These are phyloP conservation scores for Caenorhabditis inopinata DNA, from an alignment of 1,140 invertebrate genomes.

Conservation along the genomic window DNA sequence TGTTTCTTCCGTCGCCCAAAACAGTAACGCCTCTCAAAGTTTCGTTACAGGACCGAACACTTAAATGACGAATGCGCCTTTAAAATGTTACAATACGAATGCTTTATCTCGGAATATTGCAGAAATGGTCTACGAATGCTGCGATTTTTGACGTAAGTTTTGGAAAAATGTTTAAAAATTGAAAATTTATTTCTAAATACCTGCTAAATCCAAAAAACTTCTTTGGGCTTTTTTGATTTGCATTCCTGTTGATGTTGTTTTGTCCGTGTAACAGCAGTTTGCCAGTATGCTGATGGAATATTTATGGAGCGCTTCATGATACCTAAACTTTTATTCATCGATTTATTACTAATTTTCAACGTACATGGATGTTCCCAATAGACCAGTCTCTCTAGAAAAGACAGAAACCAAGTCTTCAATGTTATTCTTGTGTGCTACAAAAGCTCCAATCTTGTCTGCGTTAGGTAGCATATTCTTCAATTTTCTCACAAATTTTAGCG, in stretches of 20 bases:
- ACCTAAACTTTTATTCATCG: not conserved
- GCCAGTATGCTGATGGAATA: not conserved
- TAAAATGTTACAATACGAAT: no score
- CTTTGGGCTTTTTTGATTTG: not conserved
- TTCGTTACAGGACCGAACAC: no score
- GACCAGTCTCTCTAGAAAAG: not conserved
- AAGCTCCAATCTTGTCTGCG: not conserved
- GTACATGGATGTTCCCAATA: not conserved
- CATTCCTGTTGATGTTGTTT: not conserved
- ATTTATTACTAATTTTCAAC: not conserved
- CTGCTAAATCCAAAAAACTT: not conserved
- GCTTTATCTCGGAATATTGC: no score
- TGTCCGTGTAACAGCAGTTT: not conserved
- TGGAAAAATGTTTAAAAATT: no score
- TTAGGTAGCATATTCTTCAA: not conserved
- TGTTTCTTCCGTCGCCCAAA: no score
- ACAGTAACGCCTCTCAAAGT: no score
- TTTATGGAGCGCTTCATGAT: not conserved
- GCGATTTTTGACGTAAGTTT: no score
- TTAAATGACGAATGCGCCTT: no score
- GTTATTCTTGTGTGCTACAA: not conserved
- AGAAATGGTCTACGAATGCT: no score
- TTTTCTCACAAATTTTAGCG: not conserved
- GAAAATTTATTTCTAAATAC: no score
- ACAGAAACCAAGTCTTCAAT: not conserved